phyloP scores from a whole-genome alignment of 1,140 invertebrate species.

The Trigoniulus corallinus region DNA sequence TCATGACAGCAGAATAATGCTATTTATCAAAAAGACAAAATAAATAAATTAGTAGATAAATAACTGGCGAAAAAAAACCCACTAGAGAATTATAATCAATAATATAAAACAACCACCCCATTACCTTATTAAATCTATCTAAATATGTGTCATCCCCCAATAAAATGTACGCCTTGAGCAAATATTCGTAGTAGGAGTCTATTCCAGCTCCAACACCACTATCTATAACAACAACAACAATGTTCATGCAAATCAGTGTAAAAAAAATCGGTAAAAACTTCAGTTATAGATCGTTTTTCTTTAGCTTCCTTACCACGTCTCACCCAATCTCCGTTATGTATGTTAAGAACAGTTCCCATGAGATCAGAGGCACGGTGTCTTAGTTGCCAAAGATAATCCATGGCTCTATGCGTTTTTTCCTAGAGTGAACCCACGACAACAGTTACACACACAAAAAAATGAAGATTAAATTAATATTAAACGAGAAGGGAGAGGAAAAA shows the following conservation, averaged over 20 bases:
- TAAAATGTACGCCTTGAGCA: constrained; percentile 69
- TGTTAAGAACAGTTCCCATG: constrained; percentile 85
- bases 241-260: not conserved
- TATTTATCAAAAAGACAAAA: constrained; percentile 17
- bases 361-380: constrained; percentile 78
- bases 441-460: not conserved
- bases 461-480: too few species aligned
- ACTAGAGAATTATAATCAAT: not conserved
- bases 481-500: too few species aligned
- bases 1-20: constrained; percentile 97
- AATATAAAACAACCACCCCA: not conserved
- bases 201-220: constrained; percentile 97
- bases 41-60: not conserved
- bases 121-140: constrained; percentile 67
- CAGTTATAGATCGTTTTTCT: not conserved
- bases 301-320: constrained; percentile 35
- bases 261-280: not conserved
- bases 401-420: constrained; percentile 83
- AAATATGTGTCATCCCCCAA: constrained; percentile 74
- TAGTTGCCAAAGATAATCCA: constrained; percentile 93
- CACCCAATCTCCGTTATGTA: constrained; percentile 96
- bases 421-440: constrained; percentile 23
- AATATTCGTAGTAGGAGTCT: constrained; percentile 98
- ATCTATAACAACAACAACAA: constrained; percentile 32
- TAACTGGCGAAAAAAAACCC: not conserved